These are phyloP conservation scores for Holacanthella duospinosa DNA, from an alignment of 2,888 invertebrate genomes.

Conservation along the genomic window DNA sequence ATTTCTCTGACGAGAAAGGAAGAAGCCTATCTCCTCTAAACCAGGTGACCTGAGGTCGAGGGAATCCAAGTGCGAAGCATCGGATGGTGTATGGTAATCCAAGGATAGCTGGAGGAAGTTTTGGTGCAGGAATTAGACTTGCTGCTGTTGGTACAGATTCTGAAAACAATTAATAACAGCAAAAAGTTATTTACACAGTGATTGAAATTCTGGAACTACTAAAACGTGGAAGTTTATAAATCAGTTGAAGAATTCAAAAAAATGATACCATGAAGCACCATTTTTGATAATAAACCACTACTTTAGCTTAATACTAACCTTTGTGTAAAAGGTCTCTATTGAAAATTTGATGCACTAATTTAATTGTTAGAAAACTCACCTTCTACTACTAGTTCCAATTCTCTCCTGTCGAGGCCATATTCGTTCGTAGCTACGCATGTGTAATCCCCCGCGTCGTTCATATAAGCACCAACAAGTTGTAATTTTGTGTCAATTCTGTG, in stretches of 20 bases:
- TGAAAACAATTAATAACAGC: neutral
- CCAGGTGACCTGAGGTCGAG: slow-evolving; percentile 69
- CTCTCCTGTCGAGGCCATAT: slow-evolving; percentile 40
- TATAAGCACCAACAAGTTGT: slow-evolving; percentile 50
- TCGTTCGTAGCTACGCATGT: slow-evolving; percentile 71
- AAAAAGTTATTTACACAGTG: too few species aligned
- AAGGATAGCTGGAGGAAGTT: slow-evolving; percentile 45
- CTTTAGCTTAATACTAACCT: too few species aligned
- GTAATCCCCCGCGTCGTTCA: slow-evolving; percentile 73
- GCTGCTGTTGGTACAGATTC: neutral
- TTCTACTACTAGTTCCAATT: neutral
- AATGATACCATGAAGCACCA: too few species aligned
- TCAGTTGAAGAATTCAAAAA: too few species aligned
- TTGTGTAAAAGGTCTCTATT: too few species aligned
- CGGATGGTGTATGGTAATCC: slow-evolving; percentile 46
- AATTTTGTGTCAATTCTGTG: neutral
- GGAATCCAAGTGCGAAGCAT: slow-evolving; percentile 73
- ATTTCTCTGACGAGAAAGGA: slow-evolving; percentile 56
- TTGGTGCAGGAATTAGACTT: neutral
- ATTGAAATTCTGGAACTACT: too few species aligned
- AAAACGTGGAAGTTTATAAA: too few species aligned
- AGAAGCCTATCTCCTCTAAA: slow-evolving; percentile 67
- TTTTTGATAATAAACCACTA: too few species aligned
- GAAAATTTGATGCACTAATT: neutral
- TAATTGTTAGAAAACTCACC: neutral